Evolutionary conservation across 2,113 vertebrate species (phyloP).

Genomic region (Osmerus mordax): DNA sequence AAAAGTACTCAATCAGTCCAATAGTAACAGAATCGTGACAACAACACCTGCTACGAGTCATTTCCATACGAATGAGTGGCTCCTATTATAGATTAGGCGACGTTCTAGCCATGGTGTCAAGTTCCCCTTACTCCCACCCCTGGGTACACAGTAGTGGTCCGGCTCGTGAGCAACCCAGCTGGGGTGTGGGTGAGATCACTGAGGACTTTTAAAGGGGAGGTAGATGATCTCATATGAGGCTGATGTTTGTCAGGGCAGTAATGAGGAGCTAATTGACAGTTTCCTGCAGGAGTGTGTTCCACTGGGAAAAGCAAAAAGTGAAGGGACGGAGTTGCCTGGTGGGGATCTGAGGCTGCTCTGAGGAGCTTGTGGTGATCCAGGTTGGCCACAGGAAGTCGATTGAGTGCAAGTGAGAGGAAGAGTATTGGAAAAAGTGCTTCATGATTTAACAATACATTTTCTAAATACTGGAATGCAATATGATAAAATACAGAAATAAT

Average conservation of each 20-base stretch:
- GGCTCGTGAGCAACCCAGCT: background rate
- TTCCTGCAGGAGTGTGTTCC: constrained; percentile 36
- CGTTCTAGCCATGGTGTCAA: background rate
- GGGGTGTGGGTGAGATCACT: constrained; percentile 24
- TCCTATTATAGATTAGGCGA: background rate
- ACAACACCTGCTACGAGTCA: constrained; percentile 3
- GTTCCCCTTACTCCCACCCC: background rate
- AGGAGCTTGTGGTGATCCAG: constrained; percentile 28
- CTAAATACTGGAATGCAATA: too few species aligned
- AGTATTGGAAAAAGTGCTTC: background rate
- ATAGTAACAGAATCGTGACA: background rate
- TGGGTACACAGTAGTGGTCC: background rate
- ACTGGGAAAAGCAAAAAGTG: background rate
- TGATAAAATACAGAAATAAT: too few species aligned
- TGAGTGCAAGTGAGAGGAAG: constrained; percentile 9
- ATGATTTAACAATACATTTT: too few species aligned
- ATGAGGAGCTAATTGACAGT: constrained; percentile 53
- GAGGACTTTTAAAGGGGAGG: constrained; percentile 3
- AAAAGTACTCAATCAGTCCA: background rate
- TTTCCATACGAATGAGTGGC: constrained; percentile 13
- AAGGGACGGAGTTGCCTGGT: constrained; percentile 12
- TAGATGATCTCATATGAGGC: constrained; percentile 8
- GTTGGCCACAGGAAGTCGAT: constrained; percentile 6
- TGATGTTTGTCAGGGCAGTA: constrained; percentile 35
- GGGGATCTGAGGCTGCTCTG: background rate